These are phyloP conservation scores for Drosophila grimshawi DNA, from an alignment of 1,140 invertebrate species.

Conservation along the genomic window DNA sequence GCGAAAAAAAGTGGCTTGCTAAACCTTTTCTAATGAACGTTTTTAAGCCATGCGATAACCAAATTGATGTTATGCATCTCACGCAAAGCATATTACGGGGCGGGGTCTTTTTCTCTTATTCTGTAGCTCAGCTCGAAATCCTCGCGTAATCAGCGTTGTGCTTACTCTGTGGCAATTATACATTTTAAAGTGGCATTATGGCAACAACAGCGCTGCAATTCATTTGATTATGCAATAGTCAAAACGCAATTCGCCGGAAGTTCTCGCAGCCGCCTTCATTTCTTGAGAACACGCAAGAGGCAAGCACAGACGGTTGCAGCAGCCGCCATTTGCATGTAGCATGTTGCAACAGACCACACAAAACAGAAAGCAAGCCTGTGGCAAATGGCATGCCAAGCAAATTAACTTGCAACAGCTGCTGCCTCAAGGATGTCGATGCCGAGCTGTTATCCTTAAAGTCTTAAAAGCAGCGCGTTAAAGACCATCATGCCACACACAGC, in stretches of 20 bases:
- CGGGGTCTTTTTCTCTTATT: background rate
- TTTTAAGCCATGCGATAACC: conserved; percentile 23
- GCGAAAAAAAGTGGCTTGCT: conserved; percentile 5
- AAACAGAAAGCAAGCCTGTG: conserved; percentile 47
- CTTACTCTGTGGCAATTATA: conserved; percentile 38
- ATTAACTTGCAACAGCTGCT: conserved; percentile 57
- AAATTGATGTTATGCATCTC: conserved; percentile 15
- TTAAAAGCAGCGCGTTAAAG: conserved; percentile 36
- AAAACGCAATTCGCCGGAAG: conserved; percentile 15
- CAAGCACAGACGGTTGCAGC: conserved; percentile 40
- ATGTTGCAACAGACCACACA: conserved; percentile 52
- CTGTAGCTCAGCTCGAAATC: too few species aligned
- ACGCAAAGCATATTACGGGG: conserved; percentile 23
- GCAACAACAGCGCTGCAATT: background rate
- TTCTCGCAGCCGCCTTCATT: conserved; percentile 11
- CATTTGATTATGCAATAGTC: conserved; percentile 15
- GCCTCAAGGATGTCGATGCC: conserved; percentile 14
- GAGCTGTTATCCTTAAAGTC: conserved; percentile 52
- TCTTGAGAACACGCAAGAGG: conserved; percentile 17
- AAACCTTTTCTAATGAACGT: conserved; percentile 29
- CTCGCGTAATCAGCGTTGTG: conserved; percentile 24
- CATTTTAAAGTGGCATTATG: conserved; percentile 32
- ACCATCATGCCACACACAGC: too few species aligned
- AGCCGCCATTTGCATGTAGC: conserved; percentile 65
- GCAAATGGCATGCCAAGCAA: conserved; percentile 38